Evolutionary conservation across 1,140 invertebrate species (phyloP).

Genomic region (Drosophila suzukii): DNA sequence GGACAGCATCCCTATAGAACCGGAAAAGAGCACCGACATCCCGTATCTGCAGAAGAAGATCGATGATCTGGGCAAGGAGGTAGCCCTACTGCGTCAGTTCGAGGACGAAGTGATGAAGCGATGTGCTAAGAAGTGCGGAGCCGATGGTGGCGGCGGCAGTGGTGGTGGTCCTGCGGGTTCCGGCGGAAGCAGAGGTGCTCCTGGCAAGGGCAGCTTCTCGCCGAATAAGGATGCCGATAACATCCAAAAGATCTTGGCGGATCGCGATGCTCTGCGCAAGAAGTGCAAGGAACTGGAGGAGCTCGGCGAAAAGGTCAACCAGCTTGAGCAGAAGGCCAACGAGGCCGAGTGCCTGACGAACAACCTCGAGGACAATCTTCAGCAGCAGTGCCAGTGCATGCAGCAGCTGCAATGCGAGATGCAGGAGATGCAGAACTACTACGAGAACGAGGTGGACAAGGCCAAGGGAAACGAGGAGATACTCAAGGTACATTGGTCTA

Average conservation of each 20-base stretch:
- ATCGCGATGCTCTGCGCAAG: slow-evolving; percentile 63
- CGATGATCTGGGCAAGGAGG: slow-evolving; percentile 62
- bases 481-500: slow-evolving; percentile 44
- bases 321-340: slow-evolving; percentile 27
- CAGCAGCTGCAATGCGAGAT: slow-evolving; percentile 66
- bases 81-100: slow-evolving; percentile 55
- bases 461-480: slow-evolving; percentile 59
- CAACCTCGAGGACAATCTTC: slow-evolving; percentile 30
- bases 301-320: slow-evolving; percentile 39
- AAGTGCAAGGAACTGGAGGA: slow-evolving; percentile 46
- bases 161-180: not conserved
- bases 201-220: not conserved
- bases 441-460: slow-evolving; percentile 65
- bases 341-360: slow-evolving; percentile 22
- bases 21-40: slow-evolving; percentile 64
- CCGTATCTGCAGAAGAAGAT: slow-evolving; percentile 67
- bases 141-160: not conserved
- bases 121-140: slow-evolving; percentile 7
- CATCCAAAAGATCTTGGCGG: slow-evolving; percentile 60
- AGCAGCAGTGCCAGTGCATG: slow-evolving; percentile 51
- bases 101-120: slow-evolving; percentile 58
- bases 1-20: slow-evolving; percentile 58
- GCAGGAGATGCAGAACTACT: slow-evolving; percentile 70
- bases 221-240: slow-evolving; percentile 50
- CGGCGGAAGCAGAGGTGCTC: not conserved